Evolutionary conservation across 2,888 invertebrate species (phyloP).

Genomic region (Mesochorus sp.): DNA sequence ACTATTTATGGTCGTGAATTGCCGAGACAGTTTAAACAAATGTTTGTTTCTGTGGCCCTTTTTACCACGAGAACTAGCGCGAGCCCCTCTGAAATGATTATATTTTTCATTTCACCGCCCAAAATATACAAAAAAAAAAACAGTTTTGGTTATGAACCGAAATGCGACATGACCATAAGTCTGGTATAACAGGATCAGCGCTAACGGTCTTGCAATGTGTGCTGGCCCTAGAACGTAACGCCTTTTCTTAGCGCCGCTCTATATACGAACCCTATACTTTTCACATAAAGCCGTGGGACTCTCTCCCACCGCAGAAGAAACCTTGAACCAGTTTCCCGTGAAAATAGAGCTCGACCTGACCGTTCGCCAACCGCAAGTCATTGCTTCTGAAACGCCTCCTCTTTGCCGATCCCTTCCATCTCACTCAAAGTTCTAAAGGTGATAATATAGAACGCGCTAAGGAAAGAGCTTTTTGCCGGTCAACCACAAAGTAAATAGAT

Average conservation of each 20-base stretch:
- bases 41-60: slow-evolving; percentile 70
- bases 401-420: slow-evolving; percentile 15
- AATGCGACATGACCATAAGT: slow-evolving; percentile 42
- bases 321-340: slow-evolving; percentile 55
- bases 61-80: neutral
- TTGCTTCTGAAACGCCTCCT: neutral
- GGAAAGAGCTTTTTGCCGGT: slow-evolving; percentile 27
- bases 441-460: neutral
- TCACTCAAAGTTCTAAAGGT: slow-evolving; percentile 2
- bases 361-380: slow-evolving; percentile 5
- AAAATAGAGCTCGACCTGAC: slow-evolving; percentile 29
- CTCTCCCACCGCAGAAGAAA: slow-evolving; percentile 36
- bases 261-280: slow-evolving; percentile 45
- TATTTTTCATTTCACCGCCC: slow-evolving; percentile 59
- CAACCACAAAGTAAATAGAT: slow-evolving; percentile 18
- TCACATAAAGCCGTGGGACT: slow-evolving; percentile 16
- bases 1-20: slow-evolving; percentile 75
- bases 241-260: slow-evolving; percentile 65
- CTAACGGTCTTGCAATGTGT: slow-evolving; percentile 54
- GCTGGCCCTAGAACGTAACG: slow-evolving; percentile 56
- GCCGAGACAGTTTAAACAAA: slow-evolving; percentile 77
- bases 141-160: slow-evolving; percentile 20
- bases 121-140: slow-evolving; percentile 50
- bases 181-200: slow-evolving; percentile 33
- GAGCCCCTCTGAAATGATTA: slow-evolving; percentile 1